Percentiles rank a stretch among this genome's conserved stretches.
phyloP scores from a whole-genome alignment of 2,888 invertebrate genomes.

The Sphecodes monilicornis region DNA sequence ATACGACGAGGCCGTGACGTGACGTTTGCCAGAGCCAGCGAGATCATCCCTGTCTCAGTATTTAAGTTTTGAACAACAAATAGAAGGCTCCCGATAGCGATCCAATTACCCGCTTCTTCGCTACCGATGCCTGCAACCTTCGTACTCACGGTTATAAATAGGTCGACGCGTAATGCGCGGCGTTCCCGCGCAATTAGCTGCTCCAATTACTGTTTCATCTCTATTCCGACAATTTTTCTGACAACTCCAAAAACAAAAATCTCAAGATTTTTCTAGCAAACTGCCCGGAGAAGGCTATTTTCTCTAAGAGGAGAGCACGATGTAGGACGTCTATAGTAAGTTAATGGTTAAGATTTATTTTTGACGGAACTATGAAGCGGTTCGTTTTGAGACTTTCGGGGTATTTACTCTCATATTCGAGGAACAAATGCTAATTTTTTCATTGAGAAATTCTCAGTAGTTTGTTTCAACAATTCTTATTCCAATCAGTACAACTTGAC shows the following conservation, averaged over 20 bases:
- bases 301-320: not conserved
- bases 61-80: conserved; percentile 76
- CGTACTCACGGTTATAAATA: conserved; percentile 48
- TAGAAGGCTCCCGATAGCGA: conserved; percentile 73
- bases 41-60: conserved; percentile 72
- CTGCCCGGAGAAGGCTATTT: not conserved
- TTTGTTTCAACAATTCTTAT: no score
- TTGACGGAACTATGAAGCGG: no score
- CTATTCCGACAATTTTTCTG: not conserved
- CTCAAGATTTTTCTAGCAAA: not conserved
- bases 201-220: not conserved
- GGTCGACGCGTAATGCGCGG: conserved; percentile 22
- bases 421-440: not conserved
- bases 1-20: conserved; percentile 59
- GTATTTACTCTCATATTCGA: not conserved
- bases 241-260: not conserved
- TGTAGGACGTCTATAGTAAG: not conserved
- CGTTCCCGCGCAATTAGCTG: conserved; percentile 12
- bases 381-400: no score
- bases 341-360: not conserved
- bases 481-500: no score
- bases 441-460: not conserved
- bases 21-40: conserved; percentile 76
- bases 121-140: conserved; percentile 41
- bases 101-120: conserved; percentile 60